Evolutionary conservation across 2,113 vertebrate species (phyloP).

Genomic region (Pygoscelis adeliae): DNA sequence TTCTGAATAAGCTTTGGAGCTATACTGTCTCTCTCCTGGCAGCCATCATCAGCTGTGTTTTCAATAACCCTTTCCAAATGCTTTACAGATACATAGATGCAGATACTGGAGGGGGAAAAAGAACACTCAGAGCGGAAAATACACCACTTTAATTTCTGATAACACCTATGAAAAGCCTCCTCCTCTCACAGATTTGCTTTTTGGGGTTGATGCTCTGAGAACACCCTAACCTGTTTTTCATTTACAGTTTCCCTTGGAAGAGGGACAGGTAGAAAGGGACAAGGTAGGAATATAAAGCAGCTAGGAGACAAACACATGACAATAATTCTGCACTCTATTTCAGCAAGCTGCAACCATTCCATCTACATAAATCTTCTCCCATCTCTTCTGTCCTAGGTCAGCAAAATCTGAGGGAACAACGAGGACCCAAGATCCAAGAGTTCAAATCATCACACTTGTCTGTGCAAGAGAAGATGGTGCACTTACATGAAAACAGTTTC

Average conservation of each 20-base stretch:
- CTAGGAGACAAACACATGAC: neutral
- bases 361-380: neutral
- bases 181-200: neutral
- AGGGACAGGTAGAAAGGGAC: neutral
- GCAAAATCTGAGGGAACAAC: neutral
- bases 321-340: neutral
- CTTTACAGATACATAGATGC: neutral
- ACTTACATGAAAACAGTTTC: neutral
- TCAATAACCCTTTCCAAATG: neutral
- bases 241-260: neutral
- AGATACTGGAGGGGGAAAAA: neutral
- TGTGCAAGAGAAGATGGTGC: neutral
- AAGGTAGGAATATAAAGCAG: neutral
- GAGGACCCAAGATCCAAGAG: neutral
- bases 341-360: neutral
- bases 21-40: neutral
- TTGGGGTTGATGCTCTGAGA: neutral
- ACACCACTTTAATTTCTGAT: neutral
- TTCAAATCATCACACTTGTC: neutral
- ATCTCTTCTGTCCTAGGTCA: neutral
- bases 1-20: neutral
- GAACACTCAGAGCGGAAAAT: neutral
- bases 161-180: neutral
- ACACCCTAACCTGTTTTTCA: neutral
- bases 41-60: slow-evolving; percentile 10